These are phyloP conservation scores for Liparis tanakae DNA, from an alignment of 2,797 vertebrate genomes.

Conservation along the genomic window DNA sequence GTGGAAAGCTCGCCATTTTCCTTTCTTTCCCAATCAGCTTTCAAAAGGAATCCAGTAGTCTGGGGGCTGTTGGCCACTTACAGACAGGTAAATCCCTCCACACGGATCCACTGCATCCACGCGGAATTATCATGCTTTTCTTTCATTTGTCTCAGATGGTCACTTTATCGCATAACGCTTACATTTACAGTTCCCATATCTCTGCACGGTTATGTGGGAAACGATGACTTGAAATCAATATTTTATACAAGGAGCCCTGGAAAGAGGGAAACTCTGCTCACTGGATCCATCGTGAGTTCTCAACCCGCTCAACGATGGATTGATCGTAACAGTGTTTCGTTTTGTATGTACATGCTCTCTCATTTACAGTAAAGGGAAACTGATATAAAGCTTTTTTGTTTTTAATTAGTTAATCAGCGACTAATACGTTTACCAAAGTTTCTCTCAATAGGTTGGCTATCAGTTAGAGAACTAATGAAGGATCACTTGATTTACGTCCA, in stretches of 20 bases:
- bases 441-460: slow-evolving; percentile 3
- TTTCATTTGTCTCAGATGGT: slow-evolving; percentile 1
- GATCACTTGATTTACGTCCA: slow-evolving; percentile 18
- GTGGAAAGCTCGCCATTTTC: background rate
- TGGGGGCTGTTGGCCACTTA: background rate
- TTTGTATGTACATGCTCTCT: background rate
- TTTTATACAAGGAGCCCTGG: background rate
- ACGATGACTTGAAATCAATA: background rate
- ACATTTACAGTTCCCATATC: background rate
- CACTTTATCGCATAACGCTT: background rate
- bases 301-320: slow-evolving; percentile 9
- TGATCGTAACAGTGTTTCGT: slow-evolving; percentile 3
- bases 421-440: slow-evolving; percentile 38
- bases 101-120: slow-evolving; percentile 2
- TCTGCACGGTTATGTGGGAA: slow-evolving; percentile 11
- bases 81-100: background rate
- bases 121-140: slow-evolving; percentile 16
- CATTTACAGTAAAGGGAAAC: slow-evolving; percentile 22
- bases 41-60: background rate
- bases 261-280: background rate
- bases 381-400: slow-evolving; percentile 13
- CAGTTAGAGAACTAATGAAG: slow-evolving; percentile 37
- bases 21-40: background rate
- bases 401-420: slow-evolving; percentile 37
- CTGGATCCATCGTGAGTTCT: background rate